Percentiles rank a stretch among this genome's conserved stretches.
These are phyloP conservation scores for Halisarca cf. caerulea DNA, from an alignment of 37 sponge, comb jelly and placozoan species.

Conservation along the genomic window DNA sequence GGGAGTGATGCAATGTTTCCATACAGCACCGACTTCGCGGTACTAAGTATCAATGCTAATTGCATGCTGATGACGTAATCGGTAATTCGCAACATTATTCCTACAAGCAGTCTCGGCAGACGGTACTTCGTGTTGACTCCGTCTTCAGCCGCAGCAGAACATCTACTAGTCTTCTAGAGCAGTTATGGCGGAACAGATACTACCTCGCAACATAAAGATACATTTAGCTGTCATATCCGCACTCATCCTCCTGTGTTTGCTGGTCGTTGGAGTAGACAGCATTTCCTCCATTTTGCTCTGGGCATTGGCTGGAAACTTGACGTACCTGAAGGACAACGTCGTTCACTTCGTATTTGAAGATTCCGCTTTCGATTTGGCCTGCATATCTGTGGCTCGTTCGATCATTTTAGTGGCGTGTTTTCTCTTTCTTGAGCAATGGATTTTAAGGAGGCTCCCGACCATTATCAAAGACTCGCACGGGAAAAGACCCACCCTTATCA, in stretches of 20 bases:
- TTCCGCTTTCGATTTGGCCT: slow-evolving; percentile 79
- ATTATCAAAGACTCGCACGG: neutral
- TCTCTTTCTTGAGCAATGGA: slow-evolving; percentile 52
- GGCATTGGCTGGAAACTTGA: slow-evolving; percentile 57
- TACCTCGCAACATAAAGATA: too few species aligned
- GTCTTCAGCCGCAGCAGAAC: too few species aligned
- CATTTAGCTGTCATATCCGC: neutral
- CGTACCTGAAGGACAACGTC: slow-evolving; percentile 64
- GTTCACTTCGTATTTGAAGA: slow-evolving; percentile 55
- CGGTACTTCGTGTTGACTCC: too few species aligned
- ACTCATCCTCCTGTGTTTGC: neutral
- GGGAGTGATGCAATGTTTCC: too few species aligned
- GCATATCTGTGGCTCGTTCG: slow-evolving; percentile 55
- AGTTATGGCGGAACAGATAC: too few species aligned
- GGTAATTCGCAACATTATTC: too few species aligned
- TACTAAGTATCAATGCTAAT: too few species aligned
- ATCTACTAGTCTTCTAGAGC: too few species aligned
- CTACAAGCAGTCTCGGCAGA: too few species aligned
- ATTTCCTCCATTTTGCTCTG: slow-evolving; percentile 53
- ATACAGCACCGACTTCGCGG: too few species aligned
- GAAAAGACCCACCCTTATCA: neutral
- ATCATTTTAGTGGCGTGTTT: slow-evolving; percentile 50
- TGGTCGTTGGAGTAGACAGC: slow-evolving; percentile 52
- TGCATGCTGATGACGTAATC: too few species aligned
- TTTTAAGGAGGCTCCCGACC: neutral